These are phyloP conservation scores for Egretta garzetta DNA, from an alignment of 2,113 vertebrate genomes.

Conservation along the genomic window DNA sequence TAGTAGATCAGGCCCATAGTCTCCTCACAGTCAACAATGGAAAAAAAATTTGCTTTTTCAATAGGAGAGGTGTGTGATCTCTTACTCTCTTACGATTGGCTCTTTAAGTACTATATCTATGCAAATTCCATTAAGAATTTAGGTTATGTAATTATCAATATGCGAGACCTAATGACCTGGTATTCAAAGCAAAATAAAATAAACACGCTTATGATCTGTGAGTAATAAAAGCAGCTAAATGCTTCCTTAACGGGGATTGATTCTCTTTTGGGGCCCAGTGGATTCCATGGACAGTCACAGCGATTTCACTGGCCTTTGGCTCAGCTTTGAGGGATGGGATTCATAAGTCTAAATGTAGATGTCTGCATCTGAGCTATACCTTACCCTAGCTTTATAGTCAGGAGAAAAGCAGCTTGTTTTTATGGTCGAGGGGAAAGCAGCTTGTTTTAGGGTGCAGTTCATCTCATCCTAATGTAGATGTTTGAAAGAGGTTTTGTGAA, in stretches of 20 bases:
- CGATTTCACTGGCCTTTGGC: neutral
- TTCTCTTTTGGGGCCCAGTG: neutral
- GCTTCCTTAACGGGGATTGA: accelerated
- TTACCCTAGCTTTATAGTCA: neutral
- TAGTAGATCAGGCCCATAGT: neutral
- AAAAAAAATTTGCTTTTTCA: neutral
- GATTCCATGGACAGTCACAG: neutral
- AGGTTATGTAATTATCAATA: neutral
- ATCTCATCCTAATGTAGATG: neutral
- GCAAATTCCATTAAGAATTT: neutral
- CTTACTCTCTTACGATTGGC: neutral
- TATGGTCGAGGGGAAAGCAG: neutral
- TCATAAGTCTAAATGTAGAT: neutral
- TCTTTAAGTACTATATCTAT: neutral
- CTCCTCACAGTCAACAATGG: neutral
- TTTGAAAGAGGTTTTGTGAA: neutral
- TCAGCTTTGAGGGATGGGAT: neutral
- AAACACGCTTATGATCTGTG: neutral
- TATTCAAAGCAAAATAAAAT: neutral
- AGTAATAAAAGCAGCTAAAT: neutral
- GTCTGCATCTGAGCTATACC: neutral
- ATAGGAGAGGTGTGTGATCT: neutral
- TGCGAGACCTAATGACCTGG: neutral
- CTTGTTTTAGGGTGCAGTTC: neutral
- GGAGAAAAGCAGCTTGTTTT: neutral